A percentile compares a stretch with the other conserved stretches of the same genome.
Evolutionary conservation across 2,888 invertebrate species (phyloP).

Genomic region (Drosophila fulvimacula): DNA sequence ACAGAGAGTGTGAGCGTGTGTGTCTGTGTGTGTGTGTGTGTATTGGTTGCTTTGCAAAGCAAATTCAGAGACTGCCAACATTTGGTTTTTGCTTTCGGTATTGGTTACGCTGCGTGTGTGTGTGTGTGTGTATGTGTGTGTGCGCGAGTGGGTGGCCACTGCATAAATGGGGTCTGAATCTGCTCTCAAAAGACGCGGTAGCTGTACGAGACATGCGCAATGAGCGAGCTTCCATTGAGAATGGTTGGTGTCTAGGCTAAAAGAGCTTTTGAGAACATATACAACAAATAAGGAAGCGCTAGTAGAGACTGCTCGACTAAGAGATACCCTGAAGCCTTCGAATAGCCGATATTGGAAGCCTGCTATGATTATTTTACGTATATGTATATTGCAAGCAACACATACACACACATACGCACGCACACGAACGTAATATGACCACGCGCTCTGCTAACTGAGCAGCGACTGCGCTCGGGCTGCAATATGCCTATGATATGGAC

Average conservation of each 20-base stretch:
- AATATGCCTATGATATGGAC: too few species aligned
- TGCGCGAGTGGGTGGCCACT: conserved; percentile 39
- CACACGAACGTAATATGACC: too few species aligned
- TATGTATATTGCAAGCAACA: too few species aligned
- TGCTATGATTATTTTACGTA: too few species aligned
- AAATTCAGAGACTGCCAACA: conserved; percentile 63
- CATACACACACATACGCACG: too few species aligned
- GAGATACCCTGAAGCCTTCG: too few species aligned
- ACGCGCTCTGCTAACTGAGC: too few species aligned
- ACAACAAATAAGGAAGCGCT: neutral
- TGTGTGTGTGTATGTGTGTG: conserved; percentile 22
- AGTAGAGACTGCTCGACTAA: too few species aligned
- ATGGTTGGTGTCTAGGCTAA: conserved; percentile 34
- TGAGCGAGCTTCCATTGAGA: conserved; percentile 15
- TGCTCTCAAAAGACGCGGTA: conserved; percentile 41
- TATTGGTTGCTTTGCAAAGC: conserved; percentile 53
- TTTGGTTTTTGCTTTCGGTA: conserved; percentile 75
- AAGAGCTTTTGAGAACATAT: conserved; percentile 26
- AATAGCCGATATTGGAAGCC: too few species aligned
- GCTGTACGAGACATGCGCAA: conserved; percentile 66
- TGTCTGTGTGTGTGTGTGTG: conserved; percentile 4
- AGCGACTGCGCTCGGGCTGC: too few species aligned
- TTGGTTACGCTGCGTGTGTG: conserved; percentile 42
- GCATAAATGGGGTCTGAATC: conserved; percentile 53
- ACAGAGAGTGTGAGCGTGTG: conserved; percentile 13